Conservation (phyloP, 2,797 vertebrate genomes). For the Enteromius anoplus region DNA sequence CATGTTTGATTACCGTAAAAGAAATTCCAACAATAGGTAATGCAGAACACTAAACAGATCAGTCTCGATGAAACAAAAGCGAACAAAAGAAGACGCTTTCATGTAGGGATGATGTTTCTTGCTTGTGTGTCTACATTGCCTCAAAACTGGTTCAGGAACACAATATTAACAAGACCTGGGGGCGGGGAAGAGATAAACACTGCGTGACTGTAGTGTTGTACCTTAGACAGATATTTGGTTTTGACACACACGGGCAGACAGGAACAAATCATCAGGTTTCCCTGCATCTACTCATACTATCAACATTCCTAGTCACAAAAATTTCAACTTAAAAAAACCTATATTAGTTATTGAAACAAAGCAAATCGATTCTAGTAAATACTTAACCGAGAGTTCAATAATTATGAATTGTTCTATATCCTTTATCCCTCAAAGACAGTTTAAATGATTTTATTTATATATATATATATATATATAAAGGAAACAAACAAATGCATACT, state of each 20-base stretch:
- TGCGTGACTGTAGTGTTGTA: not conserved
- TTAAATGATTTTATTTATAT: not conserved
- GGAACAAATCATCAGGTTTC: not conserved
- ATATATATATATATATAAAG: not conserved
- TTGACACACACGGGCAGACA: not conserved
- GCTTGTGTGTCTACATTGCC: not conserved
- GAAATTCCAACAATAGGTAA: not conserved
- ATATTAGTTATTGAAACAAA: not conserved
- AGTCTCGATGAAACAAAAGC: not conserved
- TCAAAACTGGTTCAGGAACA: constrained; percentile 40
- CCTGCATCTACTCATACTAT: not conserved
- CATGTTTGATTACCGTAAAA: not conserved
- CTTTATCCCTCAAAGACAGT: not conserved
- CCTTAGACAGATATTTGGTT: not conserved
- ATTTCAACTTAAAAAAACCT: not conserved
- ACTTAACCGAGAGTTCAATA: not conserved
- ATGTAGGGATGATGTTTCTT: constrained; percentile 1
- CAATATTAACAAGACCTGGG: constrained; percentile 10
- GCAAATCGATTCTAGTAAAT: not conserved
- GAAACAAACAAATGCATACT: not conserved
- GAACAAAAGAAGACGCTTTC: not conserved
- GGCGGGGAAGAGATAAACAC: not conserved
- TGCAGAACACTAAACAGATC: constrained; percentile 8
- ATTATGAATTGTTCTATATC: not conserved
- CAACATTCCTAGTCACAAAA: not conserved